Conservation (phyloP, 1,140 invertebrate genomes). For the Calosoma granatense region DNA sequence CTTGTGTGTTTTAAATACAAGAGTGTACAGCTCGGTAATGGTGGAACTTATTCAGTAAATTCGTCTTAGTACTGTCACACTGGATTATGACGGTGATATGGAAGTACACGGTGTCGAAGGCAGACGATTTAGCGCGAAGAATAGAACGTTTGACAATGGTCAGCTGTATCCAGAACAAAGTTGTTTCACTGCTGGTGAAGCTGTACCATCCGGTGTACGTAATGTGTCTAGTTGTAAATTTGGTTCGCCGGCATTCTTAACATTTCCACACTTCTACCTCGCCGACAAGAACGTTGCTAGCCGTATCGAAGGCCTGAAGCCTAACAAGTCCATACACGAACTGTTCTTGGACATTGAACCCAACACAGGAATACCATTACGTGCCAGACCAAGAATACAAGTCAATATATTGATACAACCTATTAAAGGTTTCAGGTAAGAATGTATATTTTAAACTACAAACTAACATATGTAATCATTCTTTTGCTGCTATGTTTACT, state of each 20-base stretch:
- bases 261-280: slow-evolving; percentile 78
- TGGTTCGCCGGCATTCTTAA: slow-evolving; percentile 69
- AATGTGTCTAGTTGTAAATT: slow-evolving; percentile 59
- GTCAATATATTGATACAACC: slow-evolving; percentile 58
- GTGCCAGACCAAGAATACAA: slow-evolving; percentile 57
- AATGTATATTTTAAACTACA: slow-evolving; percentile 17
- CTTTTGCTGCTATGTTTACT: too few species aligned
- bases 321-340: slow-evolving; percentile 55
- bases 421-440: slow-evolving; percentile 44
- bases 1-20: too few species aligned
- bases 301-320: slow-evolving; percentile 56
- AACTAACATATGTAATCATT: too few species aligned
- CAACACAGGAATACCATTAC: slow-evolving; percentile 54
- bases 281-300: slow-evolving; percentile 57
- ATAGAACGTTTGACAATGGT: slow-evolving; percentile 57
- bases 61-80: slow-evolving; percentile 32
- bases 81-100: slow-evolving; percentile 29
- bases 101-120: slow-evolving; percentile 43
- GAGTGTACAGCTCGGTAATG: too few species aligned
- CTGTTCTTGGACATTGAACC: slow-evolving; percentile 64
- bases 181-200: slow-evolving; percentile 40
- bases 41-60: too few species aligned
- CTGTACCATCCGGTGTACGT: slow-evolving; percentile 45
- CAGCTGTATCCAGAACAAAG: slow-evolving; percentile 45
- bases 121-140: slow-evolving; percentile 46